Base-by-base conservation (phyloP, 2,797 vertebrate genomes). In the Cuculus canorus region DNA sequence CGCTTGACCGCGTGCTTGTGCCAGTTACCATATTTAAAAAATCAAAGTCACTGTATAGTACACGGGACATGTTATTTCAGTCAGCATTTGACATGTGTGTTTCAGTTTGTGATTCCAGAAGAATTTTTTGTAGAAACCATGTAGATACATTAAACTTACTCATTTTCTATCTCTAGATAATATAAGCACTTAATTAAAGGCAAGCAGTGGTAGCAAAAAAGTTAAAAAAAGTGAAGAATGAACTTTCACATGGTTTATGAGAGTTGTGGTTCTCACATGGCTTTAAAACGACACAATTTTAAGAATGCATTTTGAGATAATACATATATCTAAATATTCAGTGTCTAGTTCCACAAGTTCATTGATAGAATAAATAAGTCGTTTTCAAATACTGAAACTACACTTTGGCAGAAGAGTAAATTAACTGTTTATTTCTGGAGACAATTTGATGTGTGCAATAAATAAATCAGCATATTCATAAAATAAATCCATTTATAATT, bases 351-450 rank as follows among this genome's bases (percentile, higher is more conserved):
- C 56, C 73, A 76, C 13, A 45, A 43, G 52, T 47, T 77, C 7
- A 3, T 39, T 50, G 77, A 73, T 5, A 79, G 39, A 92, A 76
- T 63, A 88, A 88, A 79, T 79, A 86, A 91, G 23, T 95, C 64
- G 72, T 70, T 94, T 95, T 77, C 73, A 93, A 96, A 60, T 91
- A 92, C 37, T 92, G 91, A 93, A 96, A 88, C 77, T 96, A 88
- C 89, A 92, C 54, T 91, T 91, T 60, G 59, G 35, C 54, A 84
- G 79, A 83, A 69, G 70, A 86, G 71, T 70, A 94, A 92, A 95
- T 95, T 92, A 86, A 88, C 56, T 91, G 80, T 96, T 91, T 95
- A 96, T 92, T 96, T 94, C 70, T 95, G 83, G 48, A 92, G 28
- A 93, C 85, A 79, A 81, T 54, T 78, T 65, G 69, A 86, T 82